Conservation (phyloP, 2,113 vertebrate genomes). For the Sialia sialis region DNA sequence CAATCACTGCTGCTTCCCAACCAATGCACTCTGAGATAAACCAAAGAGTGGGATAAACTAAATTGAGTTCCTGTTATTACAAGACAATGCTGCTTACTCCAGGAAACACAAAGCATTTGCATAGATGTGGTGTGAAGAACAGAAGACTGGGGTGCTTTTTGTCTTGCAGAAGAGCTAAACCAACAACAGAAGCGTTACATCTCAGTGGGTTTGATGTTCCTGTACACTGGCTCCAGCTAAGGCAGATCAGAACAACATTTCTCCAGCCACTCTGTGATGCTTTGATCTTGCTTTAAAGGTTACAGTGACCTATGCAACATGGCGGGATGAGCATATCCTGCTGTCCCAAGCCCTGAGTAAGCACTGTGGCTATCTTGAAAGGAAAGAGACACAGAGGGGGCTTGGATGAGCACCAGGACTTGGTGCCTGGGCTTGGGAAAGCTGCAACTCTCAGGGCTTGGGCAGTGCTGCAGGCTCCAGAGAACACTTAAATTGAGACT, state of each 20-base stretch:
- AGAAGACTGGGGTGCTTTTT: neutral
- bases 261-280: neutral
- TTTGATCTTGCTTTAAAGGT: neutral
- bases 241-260: neutral
- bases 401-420: neutral
- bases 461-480: neutral
- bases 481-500: neutral
- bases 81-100: neutral
- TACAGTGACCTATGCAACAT: neutral
- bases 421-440: neutral
- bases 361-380: neutral
- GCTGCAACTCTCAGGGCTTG: neutral
- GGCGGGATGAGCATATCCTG: rapidly evolving
- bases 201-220: neutral
- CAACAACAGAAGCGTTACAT: neutral
- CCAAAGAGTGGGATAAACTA: neutral
- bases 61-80: neutral
- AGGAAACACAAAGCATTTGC: neutral
- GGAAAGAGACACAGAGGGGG: neutral
- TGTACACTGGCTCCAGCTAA: neutral
- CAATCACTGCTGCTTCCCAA: neutral
- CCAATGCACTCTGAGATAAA: rapidly evolving
- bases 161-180: neutral
- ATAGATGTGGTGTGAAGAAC: neutral
- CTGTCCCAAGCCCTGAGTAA: neutral